Conservation (phyloP, 2,797 vertebrate species). For the Caiman crocodilus region DNA sequence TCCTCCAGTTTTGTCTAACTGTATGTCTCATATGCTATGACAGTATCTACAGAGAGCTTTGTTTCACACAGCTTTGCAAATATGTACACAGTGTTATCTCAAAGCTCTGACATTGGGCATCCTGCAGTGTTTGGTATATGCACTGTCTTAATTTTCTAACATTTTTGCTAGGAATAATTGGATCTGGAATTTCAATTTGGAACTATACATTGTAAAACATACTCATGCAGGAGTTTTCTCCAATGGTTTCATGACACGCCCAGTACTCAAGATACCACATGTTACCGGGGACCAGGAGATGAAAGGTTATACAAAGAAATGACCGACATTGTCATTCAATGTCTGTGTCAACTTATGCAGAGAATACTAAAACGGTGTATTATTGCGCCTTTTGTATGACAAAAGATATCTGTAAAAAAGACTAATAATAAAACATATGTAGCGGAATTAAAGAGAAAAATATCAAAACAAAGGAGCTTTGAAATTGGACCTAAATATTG, state of each 20-base stretch:
- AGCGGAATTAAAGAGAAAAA: neutral
- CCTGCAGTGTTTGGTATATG: neutral
- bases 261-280: neutral
- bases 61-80: neutral
- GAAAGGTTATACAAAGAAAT: neutral
- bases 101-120: neutral
- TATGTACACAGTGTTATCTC: neutral
- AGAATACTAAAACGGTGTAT: neutral
- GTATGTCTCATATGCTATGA: neutral
- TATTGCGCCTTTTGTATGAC: neutral
- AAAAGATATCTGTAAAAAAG: neutral
- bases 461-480: neutral
- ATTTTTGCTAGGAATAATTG: neutral
- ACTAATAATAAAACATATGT: neutral
- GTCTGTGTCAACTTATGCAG: neutral
- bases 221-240: neutral
- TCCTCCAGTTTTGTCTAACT: slow-evolving; percentile 58
- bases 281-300: neutral
- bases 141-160: neutral
- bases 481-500: neutral
- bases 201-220: neutral
- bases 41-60: neutral
- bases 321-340: neutral
- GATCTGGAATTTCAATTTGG: neutral
- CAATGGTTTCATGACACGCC: neutral